These are phyloP conservation scores for Acanthiza pusilla DNA, from an alignment of 2,797 vertebrate genomes.

Conservation along the genomic window DNA sequence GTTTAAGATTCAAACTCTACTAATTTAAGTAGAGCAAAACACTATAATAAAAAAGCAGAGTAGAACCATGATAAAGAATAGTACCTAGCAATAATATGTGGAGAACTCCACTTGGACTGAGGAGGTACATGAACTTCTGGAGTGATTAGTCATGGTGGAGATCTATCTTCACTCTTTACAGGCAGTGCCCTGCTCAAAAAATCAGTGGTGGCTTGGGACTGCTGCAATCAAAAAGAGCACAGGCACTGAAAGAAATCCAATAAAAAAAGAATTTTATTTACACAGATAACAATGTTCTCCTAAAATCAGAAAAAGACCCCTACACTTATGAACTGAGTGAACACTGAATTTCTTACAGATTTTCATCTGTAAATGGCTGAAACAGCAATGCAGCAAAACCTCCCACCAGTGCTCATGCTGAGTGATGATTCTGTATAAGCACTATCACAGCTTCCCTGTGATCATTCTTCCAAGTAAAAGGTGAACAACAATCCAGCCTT, in stretches of 20 bases:
- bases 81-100: neutral
- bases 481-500: neutral
- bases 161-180: neutral
- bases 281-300: neutral
- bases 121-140: neutral
- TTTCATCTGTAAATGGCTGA: neutral
- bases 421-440: neutral
- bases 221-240: neutral
- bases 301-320: neutral
- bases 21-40: neutral
- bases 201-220: neutral
- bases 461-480: neutral
- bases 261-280: neutral
- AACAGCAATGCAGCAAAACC: neutral
- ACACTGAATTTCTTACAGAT: neutral
- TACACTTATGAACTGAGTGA: neutral
- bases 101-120: neutral
- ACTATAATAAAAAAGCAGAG: neutral
- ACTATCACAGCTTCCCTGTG: neutral
- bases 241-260: neutral
- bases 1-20: neutral
- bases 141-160: neutral
- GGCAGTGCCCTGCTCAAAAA: neutral
- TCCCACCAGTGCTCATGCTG: neutral
- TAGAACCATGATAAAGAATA: neutral